Conservation (phyloP, 2,797 vertebrate species). For the Aphelocoma californica region DNA sequence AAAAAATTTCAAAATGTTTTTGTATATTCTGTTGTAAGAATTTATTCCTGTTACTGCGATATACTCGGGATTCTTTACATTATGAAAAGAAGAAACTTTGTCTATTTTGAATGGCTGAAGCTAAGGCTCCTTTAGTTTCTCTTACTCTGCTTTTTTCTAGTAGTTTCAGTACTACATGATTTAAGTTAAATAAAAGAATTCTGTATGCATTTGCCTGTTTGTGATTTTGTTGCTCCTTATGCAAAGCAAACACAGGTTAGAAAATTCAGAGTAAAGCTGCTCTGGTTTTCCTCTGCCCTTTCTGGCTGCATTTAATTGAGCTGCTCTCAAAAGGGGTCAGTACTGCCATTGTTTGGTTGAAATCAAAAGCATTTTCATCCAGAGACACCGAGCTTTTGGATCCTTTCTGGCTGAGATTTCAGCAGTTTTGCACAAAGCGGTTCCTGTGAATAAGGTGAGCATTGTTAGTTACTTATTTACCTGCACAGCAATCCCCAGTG, state of each 20-base stretch:
- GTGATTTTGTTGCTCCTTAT: constrained; percentile 14
- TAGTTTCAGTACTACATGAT: constrained; percentile 92
- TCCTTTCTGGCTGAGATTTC: background rate
- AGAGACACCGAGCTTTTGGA: background rate
- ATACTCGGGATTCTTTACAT: constrained; percentile 91
- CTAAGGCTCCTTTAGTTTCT: constrained; percentile 89
- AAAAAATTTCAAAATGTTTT: constrained; percentile 86
- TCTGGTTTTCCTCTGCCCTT: background rate
- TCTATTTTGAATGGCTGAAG: constrained; percentile 91
- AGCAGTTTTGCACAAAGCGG: background rate
- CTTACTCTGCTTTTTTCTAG: constrained; percentile 92
- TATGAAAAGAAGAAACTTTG: constrained; percentile 84
- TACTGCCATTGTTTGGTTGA: background rate
- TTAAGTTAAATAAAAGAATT: constrained; percentile 96
- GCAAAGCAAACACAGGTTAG: background rate
- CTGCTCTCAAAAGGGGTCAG: background rate
- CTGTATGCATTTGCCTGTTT: constrained; percentile 82
- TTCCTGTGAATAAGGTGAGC: background rate
- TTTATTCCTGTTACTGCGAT: constrained; percentile 89
- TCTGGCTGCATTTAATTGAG: background rate
- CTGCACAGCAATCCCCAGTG: background rate
- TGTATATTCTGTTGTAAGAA: constrained; percentile 95
- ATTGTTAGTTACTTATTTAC: background rate
- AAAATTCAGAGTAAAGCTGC: background rate
- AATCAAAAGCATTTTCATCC: background rate